phyloP scores from a whole-genome alignment of 2,888 invertebrate genomes.

The Allacma fusca region DNA sequence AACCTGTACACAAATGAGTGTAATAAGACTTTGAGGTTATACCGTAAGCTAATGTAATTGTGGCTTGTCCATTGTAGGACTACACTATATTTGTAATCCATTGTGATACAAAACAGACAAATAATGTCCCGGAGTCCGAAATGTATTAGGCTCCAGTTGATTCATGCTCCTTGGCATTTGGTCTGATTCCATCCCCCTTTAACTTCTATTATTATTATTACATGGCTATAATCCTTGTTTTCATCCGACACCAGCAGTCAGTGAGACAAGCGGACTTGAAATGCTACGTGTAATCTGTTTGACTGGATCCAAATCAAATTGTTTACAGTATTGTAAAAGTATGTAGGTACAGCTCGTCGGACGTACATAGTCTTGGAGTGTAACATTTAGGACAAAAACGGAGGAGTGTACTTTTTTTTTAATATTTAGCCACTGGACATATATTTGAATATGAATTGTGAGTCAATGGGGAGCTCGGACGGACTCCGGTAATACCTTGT shows the following conservation, averaged over 20 bases:
- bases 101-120: conserved; percentile 23
- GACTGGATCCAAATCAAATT: no score
- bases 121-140: conserved; percentile 26
- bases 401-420: neutral
- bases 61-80: no score
- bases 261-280: conserved; percentile 25
- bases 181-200: conserved; percentile 33
- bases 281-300: neutral
- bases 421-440: conserved; percentile 7
- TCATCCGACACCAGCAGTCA: conserved; percentile 33
- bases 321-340: no score
- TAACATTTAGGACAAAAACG: no score
- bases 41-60: no score
- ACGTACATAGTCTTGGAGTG: no score
- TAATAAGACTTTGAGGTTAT: no score
- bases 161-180: conserved; percentile 32
- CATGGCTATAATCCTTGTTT: conserved; percentile 30
- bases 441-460: neutral
- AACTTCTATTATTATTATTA: conserved; percentile 22
- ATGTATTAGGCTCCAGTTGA: conserved; percentile 1
- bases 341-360: no score
- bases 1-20: neutral
- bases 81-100: no score
- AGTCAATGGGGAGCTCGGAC: neutral
- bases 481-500: no score